Evolutionary conservation across 2,797 vertebrate species (phyloP).

Genomic region (Petrocephalus sullivani): DNA sequence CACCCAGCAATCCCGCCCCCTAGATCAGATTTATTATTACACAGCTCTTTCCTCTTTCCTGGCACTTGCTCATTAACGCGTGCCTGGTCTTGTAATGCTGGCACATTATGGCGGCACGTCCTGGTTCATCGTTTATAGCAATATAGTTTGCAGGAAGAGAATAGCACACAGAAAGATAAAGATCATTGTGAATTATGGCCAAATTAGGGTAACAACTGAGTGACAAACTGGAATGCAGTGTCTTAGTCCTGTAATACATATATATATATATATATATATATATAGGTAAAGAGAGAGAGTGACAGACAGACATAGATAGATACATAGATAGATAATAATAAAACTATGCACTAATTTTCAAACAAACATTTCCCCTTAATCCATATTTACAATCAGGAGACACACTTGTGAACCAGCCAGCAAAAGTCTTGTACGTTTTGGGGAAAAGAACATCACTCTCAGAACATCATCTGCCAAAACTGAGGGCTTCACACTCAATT

Average conservation of each 20-base stretch:
- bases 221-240: background rate
- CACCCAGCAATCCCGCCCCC: conserved; percentile 31
- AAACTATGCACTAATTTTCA: too few species aligned
- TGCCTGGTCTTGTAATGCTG: background rate
- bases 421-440: too few species aligned
- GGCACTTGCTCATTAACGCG: background rate
- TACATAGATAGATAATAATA: too few species aligned
- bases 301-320: too few species aligned
- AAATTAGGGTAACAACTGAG: background rate
- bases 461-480: too few species aligned
- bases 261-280: background rate
- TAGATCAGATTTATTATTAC: background rate
- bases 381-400: too few species aligned
- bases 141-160: background rate
- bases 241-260: background rate
- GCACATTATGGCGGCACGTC: background rate
- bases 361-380: too few species aligned
- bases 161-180: background rate
- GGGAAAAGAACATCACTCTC: too few species aligned
- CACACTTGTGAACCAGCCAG: too few species aligned
- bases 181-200: background rate
- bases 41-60: background rate
- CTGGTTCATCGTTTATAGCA: background rate
- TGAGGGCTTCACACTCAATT: too few species aligned
- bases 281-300: too few species aligned